Percentiles rank a stretch among this genome's conserved stretches.
These are phyloP conservation scores for Thymallus thymallus DNA, from an alignment of 2,113 vertebrate genomes.

Conservation along the genomic window DNA sequence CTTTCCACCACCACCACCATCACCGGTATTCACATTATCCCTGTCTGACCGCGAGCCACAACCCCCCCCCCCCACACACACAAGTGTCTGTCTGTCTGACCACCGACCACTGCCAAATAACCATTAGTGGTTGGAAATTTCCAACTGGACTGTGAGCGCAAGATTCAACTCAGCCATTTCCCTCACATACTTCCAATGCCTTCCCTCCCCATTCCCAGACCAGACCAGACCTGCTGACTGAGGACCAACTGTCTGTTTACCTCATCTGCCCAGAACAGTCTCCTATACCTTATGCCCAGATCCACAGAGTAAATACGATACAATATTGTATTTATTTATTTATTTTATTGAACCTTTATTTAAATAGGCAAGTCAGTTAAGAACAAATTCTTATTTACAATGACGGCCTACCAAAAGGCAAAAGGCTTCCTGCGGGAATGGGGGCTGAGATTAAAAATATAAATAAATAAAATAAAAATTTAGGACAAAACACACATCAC, in stretches of 20 bases:
- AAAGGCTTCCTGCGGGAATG: no score
- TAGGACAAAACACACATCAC: no score
- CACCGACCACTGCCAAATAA: slow-evolving; percentile 65
- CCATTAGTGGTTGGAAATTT: slow-evolving; percentile 71
- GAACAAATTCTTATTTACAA: no score
- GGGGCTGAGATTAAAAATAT: no score
- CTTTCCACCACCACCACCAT: slow-evolving; percentile 37
- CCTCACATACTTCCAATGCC: slow-evolving; percentile 42
- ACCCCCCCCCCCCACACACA: no score
- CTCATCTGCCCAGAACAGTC: no score
- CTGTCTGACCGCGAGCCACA: slow-evolving; percentile 68
- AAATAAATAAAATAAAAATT: no score
- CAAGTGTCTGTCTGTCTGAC: slow-evolving; percentile 70
- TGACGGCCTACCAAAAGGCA: no score
- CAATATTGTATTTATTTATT: no score
- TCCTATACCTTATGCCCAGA: background rate
- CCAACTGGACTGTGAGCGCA: slow-evolving; percentile 43
- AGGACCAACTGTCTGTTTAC: slow-evolving; percentile 3
- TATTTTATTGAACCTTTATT: no score
- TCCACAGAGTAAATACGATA: no score
- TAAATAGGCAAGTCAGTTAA: no score
- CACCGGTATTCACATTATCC: slow-evolving; percentile 61
- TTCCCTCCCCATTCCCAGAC: background rate
- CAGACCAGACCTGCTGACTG: slow-evolving; percentile 35
- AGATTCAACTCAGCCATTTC: slow-evolving; percentile 35